These are phyloP conservation scores for Nothoprocta perdicaria DNA, from an alignment of 2,113 vertebrate genomes.

Conservation along the genomic window DNA sequence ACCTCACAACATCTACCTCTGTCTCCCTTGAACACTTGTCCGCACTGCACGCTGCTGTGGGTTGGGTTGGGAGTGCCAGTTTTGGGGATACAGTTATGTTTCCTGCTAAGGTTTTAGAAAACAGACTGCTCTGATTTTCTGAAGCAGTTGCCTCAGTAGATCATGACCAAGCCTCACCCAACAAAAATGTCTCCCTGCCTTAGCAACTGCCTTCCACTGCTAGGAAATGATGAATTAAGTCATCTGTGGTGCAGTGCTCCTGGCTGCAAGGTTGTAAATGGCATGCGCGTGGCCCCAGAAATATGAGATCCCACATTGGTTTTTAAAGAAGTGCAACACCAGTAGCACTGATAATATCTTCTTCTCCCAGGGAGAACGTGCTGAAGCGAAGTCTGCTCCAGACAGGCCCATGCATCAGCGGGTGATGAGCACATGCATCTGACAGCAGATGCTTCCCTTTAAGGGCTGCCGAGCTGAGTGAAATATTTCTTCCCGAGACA, in stretches of 20 bases:
- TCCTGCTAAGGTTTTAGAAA: background rate
- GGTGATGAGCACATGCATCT: background rate
- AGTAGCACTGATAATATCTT: background rate
- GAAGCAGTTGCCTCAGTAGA: background rate
- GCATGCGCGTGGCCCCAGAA: background rate
- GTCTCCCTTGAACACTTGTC: background rate
- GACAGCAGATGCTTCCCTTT: background rate
- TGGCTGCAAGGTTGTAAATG: background rate
- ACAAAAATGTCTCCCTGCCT: background rate
- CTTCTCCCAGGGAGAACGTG: rapidly evolving
- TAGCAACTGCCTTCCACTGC: background rate
- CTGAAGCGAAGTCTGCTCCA: background rate
- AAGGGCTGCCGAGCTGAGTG: background rate
- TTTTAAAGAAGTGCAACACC: background rate
- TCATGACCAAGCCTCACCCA: background rate
- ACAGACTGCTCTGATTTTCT: background rate
- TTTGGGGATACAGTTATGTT: background rate
- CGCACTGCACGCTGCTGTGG: rapidly evolving
- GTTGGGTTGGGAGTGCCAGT: background rate
- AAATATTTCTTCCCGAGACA: background rate
- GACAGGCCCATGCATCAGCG: conserved; percentile 33
- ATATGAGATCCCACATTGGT: background rate
- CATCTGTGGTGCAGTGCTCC: background rate
- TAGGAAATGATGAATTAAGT: conserved; percentile 3
- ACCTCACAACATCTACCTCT: rapidly evolving